Conservation (phyloP, 2,113 vertebrate genomes). For the Gallinago paraguaiae region DNA sequence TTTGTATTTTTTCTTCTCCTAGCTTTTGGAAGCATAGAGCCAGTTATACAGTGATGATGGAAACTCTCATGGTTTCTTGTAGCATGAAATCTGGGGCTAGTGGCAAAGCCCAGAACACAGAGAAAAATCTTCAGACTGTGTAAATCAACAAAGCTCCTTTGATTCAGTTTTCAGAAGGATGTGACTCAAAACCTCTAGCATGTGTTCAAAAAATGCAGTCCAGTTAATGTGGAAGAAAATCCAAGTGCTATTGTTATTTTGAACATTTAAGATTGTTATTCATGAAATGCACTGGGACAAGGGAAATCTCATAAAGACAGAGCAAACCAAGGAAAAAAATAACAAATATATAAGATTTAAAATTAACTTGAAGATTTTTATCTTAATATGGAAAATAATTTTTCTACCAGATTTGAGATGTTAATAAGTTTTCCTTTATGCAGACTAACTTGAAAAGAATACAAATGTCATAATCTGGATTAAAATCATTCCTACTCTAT, state of each 20-base stretch:
- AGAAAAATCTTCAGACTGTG: conserved; percentile 51
- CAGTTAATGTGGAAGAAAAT: conserved; percentile 46
- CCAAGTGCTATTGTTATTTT: conserved; percentile 33
- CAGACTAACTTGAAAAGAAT: conserved; percentile 68
- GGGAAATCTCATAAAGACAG: conserved; percentile 62
- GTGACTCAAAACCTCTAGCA: conserved; percentile 37
- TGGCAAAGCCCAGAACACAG: conserved; percentile 23
- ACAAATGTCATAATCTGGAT: conserved; percentile 67
- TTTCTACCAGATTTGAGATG: conserved; percentile 52
- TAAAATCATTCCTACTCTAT: conserved; percentile 63
- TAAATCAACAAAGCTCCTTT: conserved; percentile 58
- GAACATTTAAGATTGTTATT: conserved; percentile 27
- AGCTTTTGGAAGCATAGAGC: neutral
- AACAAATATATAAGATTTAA: conserved; percentile 66
- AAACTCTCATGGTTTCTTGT: conserved; percentile 29
- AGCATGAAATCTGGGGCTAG: conserved; percentile 27
- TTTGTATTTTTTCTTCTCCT: conserved; percentile 10
- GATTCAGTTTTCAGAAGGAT: conserved; percentile 57
- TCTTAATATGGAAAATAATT: conserved; percentile 42
- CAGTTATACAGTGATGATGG: neutral
- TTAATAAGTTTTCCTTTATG: conserved; percentile 40
- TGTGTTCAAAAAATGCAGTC: conserved; percentile 41
- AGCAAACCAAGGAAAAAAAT: conserved; percentile 49
- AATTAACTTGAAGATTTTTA: conserved; percentile 62
- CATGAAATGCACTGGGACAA: conserved; percentile 9